phyloP scores from a whole-genome alignment of 2,797 vertebrate genomes.

The Parotocinclus haroldoi region DNA sequence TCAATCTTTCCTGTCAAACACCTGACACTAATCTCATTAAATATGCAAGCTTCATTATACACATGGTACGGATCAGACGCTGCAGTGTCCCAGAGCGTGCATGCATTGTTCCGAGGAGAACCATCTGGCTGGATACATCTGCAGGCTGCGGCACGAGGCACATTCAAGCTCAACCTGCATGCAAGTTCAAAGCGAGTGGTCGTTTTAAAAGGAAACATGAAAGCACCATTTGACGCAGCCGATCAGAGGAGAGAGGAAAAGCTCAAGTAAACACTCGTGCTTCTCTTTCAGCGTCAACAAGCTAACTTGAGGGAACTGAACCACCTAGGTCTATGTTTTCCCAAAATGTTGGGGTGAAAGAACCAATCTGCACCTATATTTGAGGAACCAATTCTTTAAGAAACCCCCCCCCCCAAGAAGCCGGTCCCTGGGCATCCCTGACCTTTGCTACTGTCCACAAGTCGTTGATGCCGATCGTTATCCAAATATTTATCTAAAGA shows the following conservation, averaged over 20 bases:
- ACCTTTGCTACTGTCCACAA: conserved; percentile 24
- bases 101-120: conserved; percentile 29
- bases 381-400: not conserved
- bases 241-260: conserved; percentile 56
- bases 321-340: not conserved
- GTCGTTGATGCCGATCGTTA: conserved; percentile 29
- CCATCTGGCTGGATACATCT: conserved; percentile 41
- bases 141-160: conserved; percentile 48
- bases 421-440: conserved; percentile 13
- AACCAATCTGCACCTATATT: conserved; percentile 3
- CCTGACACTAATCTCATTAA: conserved; percentile 52
- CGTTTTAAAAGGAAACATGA: conserved; percentile 64
- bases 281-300: conserved; percentile 16
- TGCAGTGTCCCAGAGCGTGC: conserved; percentile 27
- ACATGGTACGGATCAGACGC: conserved; percentile 45
- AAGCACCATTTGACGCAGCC: conserved; percentile 62
- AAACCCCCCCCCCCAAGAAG: not conserved
- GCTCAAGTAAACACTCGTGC: conserved; percentile 54
- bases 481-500: conserved; percentile 59
- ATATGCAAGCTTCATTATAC: conserved; percentile 45
- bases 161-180: conserved; percentile 62
- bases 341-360: not conserved
- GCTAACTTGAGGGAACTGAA: conserved; percentile 1
- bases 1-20: conserved; percentile 42
- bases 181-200: conserved; percentile 65